Evolutionary conservation across 2,797 vertebrate species (phyloP), one percentile per base, ranked within the genome.

Genomic region (Eidolon dupreanum): DNA sequence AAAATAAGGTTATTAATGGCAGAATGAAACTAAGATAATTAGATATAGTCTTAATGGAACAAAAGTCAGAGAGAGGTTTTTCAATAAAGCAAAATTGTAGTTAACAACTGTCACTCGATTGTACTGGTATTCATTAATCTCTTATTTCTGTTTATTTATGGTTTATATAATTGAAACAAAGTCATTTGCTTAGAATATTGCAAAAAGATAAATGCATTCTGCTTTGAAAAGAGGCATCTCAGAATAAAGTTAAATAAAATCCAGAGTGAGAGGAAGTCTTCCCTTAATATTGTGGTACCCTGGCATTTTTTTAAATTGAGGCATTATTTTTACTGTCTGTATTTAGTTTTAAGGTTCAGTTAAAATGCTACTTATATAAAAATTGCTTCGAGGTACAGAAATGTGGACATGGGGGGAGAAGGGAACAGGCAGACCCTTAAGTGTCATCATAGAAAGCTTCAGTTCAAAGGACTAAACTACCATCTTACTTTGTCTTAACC

Each of bases 111-210:
- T 83, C 96, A 91, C 55, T 93, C 91, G 97, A 8, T 95, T 20
- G 3, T 79, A 70, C 87, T 19, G 31, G 59, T 0, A 0, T 78
- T 96, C 79, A 93, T 78, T 97, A 97, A 79, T 97, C 93, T 96
- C 88, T 85, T 97, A 95, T 97, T 97, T 96, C 89, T 97, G 92
- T 94, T 97, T 98, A 95, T 93, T 49, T 98, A 95, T 96, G 81
- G 93, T 93, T 94, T 88, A 92, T 96, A 59, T 87, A 77, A 94
- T 91, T 93, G 86, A 95, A 97, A 97, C 57, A 74, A 97, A 98
- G 89, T 88, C 71, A 82, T 97, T 97, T 87, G 86, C 22, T 26
- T 92, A 66, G 59, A 75, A 78, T 2, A 33, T 73, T 97, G 94
- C 97, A 96, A 86, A 38, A 31, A 51, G 71, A 95, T 65, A 92